Evolutionary conservation across 2,888 invertebrate genomes (phyloP).

Genomic region (Torymus auratus): DNA sequence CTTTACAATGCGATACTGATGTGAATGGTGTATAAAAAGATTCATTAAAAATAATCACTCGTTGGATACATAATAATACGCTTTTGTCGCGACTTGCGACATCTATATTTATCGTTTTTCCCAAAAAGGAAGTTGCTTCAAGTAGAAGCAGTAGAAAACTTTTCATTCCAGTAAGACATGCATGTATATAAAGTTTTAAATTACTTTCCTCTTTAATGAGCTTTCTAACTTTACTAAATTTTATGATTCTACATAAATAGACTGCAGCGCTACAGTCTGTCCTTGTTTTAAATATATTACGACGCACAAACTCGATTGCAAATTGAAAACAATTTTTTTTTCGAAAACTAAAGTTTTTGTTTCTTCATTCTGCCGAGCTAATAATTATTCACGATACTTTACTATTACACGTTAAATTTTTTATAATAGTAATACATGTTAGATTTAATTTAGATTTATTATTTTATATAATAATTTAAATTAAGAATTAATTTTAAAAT

Average conservation of each 20-base stretch:
- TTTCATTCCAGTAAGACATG: conserved; percentile 30
- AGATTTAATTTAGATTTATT: too few species aligned
- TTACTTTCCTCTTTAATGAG: conserved; percentile 51
- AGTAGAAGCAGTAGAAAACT: neutral
- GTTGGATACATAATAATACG: too few species aligned
- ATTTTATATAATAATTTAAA: too few species aligned
- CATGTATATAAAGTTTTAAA: conserved; percentile 40
- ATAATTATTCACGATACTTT: too few species aligned
- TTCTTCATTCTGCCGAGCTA: too few species aligned
- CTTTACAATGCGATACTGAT: too few species aligned
- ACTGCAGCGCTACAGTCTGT: neutral
- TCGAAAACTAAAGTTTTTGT: neutral
- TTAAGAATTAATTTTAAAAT: too few species aligned
- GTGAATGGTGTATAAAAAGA: too few species aligned
- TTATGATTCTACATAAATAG: conserved; percentile 41
- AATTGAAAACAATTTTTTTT: neutral
- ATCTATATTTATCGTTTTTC: neutral
- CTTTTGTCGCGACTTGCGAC: neutral
- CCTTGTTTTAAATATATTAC: neutral
- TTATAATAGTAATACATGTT: too few species aligned
- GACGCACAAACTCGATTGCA: conserved; percentile 35
- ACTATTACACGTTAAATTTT: too few species aligned
- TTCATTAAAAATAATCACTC: too few species aligned
- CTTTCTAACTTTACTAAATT: conserved; percentile 39
- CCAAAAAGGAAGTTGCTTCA: neutral